Evolutionary conservation across 2,888 invertebrate species (phyloP), one percentile per base, ranked within the genome.

Genomic region (Laspeyria flexula): DNA sequence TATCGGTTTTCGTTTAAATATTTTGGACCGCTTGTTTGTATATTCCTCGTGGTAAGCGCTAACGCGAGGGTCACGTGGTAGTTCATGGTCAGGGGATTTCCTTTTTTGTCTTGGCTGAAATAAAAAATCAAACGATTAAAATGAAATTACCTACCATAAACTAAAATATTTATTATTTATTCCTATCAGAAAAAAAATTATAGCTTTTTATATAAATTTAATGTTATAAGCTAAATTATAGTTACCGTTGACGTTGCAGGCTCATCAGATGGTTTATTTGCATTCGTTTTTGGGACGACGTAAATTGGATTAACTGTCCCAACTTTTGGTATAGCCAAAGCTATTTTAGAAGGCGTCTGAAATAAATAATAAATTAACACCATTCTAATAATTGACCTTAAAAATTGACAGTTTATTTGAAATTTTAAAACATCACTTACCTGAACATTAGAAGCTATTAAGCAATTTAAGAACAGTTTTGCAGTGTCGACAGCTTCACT

Each of bases 381-480:
- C 1, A 25, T 7, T 5, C 21, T 21, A 21, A 21, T 21, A 21
- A 21, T 3, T 21, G 21, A 21, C 21, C 2, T 5, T 3, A 3
- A 21, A 21, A 21, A 21, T 21, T 21, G 2, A 21, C 21, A 3
- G 21, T 21, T 21, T 21, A 7, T 25, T 25, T 3, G 1, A 25
- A 6, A 6, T 4, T 25, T 6, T 25, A 25, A 23, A 21, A 23
- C n/a, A 16, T n/a, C 10, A 15, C 11, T 1, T 60, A 73, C 72
- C 40, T 59, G 25, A 33, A 54, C 43, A 16, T 66, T 59, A 2
- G 75, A 64, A 6, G 65, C 43, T 31, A 75, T 64, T 10, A 73
- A 65, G 47, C 75, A 72, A 48, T 63, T 75, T 44, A 73, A 61
- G 52, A 77, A 63, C 42, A 73, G 41, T 12, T 71, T 67, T 0